Conservation (phyloP, 2,888 invertebrate species). For the Drosophila pullipes region DNA sequence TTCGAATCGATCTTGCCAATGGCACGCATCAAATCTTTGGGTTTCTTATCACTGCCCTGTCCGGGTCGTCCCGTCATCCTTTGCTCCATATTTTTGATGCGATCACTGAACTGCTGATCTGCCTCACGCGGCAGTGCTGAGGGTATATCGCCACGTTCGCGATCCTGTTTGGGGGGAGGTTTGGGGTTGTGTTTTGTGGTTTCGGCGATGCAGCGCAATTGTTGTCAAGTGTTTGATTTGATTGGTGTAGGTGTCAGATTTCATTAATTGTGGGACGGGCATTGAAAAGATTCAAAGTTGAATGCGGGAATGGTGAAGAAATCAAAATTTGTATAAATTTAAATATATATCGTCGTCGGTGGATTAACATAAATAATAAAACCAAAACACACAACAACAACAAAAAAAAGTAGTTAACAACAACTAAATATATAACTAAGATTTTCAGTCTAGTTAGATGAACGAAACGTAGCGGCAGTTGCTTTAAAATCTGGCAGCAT, state of each 20-base stretch:
- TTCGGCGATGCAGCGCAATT: slow-evolving; percentile 28
- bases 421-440: slow-evolving; percentile 19
- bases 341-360: slow-evolving; percentile 39
- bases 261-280: slow-evolving; percentile 32
- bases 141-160: slow-evolving; percentile 84
- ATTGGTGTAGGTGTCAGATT: slow-evolving; percentile 43
- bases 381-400: slow-evolving; percentile 36
- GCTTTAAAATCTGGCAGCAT: slow-evolving; percentile 26
- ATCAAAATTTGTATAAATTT: slow-evolving; percentile 62
- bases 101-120: slow-evolving; percentile 85
- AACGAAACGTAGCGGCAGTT: slow-evolving; percentile 38
- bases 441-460: slow-evolving; percentile 51
- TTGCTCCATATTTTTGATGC: slow-evolving; percentile 91
- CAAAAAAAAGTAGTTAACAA: slow-evolving; percentile 30
- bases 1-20: slow-evolving; percentile 95
- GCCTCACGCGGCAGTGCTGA: slow-evolving; percentile 83
- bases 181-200: slow-evolving; percentile 16
- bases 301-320: slow-evolving; percentile 53
- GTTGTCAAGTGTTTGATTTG: slow-evolving; percentile 32
- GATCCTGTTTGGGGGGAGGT: slow-evolving; percentile 77
- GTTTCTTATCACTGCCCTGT: slow-evolving; percentile 90
- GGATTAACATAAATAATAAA: slow-evolving; percentile 44
- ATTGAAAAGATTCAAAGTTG: slow-evolving; percentile 30
- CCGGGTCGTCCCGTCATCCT: slow-evolving; percentile 89
- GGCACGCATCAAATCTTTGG: slow-evolving; percentile 93